Conservation (phyloP, 1,140 invertebrate species). For the Drosophila prosaltans region DNA sequence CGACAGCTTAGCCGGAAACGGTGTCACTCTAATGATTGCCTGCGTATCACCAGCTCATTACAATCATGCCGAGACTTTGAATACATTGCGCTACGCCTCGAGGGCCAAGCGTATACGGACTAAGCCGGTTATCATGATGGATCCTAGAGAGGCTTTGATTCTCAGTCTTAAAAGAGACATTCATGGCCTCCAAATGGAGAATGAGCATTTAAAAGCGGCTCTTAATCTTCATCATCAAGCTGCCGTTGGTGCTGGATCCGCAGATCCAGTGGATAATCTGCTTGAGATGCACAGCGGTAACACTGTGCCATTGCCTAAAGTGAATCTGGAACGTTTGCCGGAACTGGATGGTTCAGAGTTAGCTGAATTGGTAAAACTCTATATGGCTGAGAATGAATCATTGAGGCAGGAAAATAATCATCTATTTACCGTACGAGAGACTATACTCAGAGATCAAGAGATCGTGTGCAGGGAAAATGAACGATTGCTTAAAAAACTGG, state of each 20-base stretch:
- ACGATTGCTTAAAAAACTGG: constrained; percentile 91
- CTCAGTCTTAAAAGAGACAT: constrained; percentile 95
- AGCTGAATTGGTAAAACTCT: constrained; percentile 89
- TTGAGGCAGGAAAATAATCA: constrained; percentile 94
- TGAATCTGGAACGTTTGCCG: constrained; percentile 89
- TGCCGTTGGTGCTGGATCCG: constrained; percentile 11
- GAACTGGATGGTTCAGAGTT: constrained; percentile 89
- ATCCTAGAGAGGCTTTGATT: constrained; percentile 95
- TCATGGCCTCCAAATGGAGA: constrained; percentile 93
- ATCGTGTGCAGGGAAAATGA: constrained; percentile 95
- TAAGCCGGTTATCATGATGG: constrained; percentile 96
- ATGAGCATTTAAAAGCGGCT: constrained; percentile 92
- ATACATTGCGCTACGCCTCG: constrained; percentile 94
- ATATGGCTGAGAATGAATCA: constrained; percentile 93
- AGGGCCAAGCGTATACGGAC: constrained; percentile 94
- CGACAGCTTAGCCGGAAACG: constrained; percentile 97
- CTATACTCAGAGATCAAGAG: constrained; percentile 94
- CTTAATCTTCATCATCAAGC: constrained; percentile 85
- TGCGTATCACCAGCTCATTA: constrained; percentile 93
- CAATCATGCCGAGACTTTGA: constrained; percentile 95
- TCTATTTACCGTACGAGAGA: constrained; percentile 90
- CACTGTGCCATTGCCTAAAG: constrained; percentile 83
- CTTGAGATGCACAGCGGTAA: constrained; percentile 58
- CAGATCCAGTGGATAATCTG: constrained; percentile 30
- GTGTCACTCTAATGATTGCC: constrained; percentile 97